Evolutionary conservation across 2,113 vertebrate species (phyloP).

Genomic region (Cervus canadensis): DNA sequence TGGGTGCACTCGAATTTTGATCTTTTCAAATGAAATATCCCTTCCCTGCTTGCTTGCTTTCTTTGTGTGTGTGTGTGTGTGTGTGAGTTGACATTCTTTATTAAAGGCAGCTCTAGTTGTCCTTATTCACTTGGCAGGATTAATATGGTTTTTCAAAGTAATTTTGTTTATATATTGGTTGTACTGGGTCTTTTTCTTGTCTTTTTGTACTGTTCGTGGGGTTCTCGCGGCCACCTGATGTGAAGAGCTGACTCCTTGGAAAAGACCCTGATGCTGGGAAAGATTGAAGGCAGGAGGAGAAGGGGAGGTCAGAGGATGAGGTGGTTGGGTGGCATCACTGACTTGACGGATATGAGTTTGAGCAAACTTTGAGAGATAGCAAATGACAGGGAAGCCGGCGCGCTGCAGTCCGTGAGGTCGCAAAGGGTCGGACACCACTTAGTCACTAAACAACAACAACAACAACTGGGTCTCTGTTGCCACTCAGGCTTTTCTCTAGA

Average conservation of each 20-base stretch:
- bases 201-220: not conserved
- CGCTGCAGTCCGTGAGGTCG: rapidly evolving
- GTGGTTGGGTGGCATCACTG: not conserved
- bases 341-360: not conserved
- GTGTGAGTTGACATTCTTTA: not conserved
- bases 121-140: not conserved
- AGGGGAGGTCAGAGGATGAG: not conserved
- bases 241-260: not conserved
- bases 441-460: not conserved
- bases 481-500: not conserved
- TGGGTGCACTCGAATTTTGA: not conserved
- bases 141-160: not conserved
- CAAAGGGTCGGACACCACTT: not conserved
- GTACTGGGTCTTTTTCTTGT: not conserved
- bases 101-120: not conserved
- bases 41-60: not conserved
- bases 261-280: not conserved
- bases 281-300: not conserved
- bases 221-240: not conserved
- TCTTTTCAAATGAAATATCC: not conserved
- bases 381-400: not conserved
- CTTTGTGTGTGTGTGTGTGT: not conserved
- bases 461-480: not conserved
- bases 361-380: not conserved
- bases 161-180: not conserved